Evolutionary conservation across 2,888 invertebrate genomes (phyloP), one percentile per base, ranked within the genome.

Genomic region (Ariolimax columbianus): DNA sequence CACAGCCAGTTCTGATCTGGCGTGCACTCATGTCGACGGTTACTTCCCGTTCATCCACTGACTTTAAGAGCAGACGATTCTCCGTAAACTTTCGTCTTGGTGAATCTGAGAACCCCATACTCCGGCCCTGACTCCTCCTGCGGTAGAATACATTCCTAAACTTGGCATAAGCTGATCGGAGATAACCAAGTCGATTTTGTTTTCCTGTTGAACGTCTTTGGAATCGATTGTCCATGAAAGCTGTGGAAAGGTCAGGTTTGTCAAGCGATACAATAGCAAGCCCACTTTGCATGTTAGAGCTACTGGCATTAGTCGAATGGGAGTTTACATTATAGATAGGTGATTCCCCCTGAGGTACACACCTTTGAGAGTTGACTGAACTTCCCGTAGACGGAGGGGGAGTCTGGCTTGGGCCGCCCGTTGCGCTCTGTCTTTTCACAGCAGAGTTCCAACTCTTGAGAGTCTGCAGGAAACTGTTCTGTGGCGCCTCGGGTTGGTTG

Each of bases 381-480:
- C 26, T 43, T 0, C n/a, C 80, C 0, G 59, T 33, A n/a, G n/a
- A n/a, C 0, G 75, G 70, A 14, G 55, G 77, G 77, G 73, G 63
- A 6, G 30, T 68, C 11, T 66, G 75, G 59, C 63, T 36, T 7
- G 30, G 19, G 47, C 43, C 75, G 63, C 40, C 66, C 26, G 72
- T 77, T 14, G 70, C n/a, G 55, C 82, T 82, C 47, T 59, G 70
- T 7, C 77, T 51, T 51, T 72, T 59, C n/a, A 72, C 77, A 14
- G 55, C 81, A 26, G 85, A 78, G 79, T 79, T 85, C 36, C 70
- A 30, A 38, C 63, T 82, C 36, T 59, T 70, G 33, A 82, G 80
- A 23, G 84, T 80, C 80, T 70, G 38, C 14, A 84, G 40, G 30
- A 84, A 72, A 11, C 83, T 59, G 51, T 85, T 84, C n/a, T 59